Conservation (phyloP, 1,140 invertebrate genomes). For the Phenacoccus solenopsis region DNA sequence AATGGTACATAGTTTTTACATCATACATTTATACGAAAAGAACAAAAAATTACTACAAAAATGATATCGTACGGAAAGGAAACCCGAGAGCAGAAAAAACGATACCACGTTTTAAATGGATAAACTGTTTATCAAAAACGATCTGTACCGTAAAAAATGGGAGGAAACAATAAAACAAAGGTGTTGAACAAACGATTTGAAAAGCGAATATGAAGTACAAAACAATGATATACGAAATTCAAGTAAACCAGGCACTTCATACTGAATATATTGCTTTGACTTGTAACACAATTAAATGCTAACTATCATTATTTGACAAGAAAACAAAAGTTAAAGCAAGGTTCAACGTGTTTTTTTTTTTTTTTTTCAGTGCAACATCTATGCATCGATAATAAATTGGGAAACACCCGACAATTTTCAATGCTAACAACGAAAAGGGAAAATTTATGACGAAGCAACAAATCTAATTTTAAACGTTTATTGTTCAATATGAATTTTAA, state of each 20-base stretch:
- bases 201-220: no score
- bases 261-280: background rate
- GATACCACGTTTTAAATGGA: background rate
- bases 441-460: slow-evolving; percentile 3
- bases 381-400: no score
- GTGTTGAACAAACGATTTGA: no score
- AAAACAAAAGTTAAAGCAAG: background rate
- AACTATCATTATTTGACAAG: background rate
- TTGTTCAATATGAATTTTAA: slow-evolving; percentile 16
- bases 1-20: slow-evolving; percentile 1
- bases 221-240: background rate
- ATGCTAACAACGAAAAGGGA: background rate
- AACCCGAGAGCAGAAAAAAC: background rate
- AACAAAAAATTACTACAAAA: background rate
- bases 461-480: slow-evolving; percentile 15
- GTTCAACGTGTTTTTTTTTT: background rate
- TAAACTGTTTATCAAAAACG: background rate
- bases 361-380: no score
- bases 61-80: background rate
- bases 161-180: background rate
- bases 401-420: background rate
- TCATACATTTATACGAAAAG: background rate
- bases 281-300: background rate
- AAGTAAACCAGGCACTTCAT: background rate
- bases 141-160: background rate